phyloP scores from a whole-genome alignment of 2,888 invertebrate genomes.

The Melanophora roralis region DNA sequence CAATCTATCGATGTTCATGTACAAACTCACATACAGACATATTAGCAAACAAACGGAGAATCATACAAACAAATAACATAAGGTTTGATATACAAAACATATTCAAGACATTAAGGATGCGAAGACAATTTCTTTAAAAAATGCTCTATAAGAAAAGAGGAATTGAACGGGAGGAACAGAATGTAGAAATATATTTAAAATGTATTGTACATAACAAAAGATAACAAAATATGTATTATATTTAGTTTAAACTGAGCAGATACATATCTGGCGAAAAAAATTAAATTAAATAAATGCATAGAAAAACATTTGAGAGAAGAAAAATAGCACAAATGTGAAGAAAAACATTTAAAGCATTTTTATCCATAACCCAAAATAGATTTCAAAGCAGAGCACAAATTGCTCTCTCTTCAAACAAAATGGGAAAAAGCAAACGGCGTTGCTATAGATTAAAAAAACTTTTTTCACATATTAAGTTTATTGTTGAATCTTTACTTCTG shows the following conservation, averaged over 20 bases:
- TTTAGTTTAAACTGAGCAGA: constrained; percentile 14
- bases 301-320: background rate
- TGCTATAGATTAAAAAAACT: too few relatives aligned
- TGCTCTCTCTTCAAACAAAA: too few relatives aligned
- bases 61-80: background rate
- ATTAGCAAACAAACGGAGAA: constrained; percentile 5
- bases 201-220: constrained; percentile 16
- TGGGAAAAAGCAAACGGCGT: too few relatives aligned
- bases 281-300: constrained; percentile 14
- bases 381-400: too few relatives aligned
- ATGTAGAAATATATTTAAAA: constrained; percentile 24
- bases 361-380: too few relatives aligned
- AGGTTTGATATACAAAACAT: constrained; percentile 1
- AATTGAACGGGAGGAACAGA: background rate
- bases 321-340: background rate
- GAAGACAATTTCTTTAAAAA: constrained; percentile 32
- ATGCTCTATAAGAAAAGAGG: constrained; percentile 19
- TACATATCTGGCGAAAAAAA: constrained; percentile 2
- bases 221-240: constrained; percentile 24
- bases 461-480: too few relatives aligned
- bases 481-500: too few relatives aligned
- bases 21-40: constrained; percentile 17
- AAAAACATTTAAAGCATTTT: too few relatives aligned
- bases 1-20: constrained; percentile 53
- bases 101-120: constrained; percentile 25